Percentiles rank a stretch among this genome's conserved stretches.
Evolutionary conservation across 2,113 vertebrate species (phyloP).

Genomic region (Cephalophus harveyi): DNA sequence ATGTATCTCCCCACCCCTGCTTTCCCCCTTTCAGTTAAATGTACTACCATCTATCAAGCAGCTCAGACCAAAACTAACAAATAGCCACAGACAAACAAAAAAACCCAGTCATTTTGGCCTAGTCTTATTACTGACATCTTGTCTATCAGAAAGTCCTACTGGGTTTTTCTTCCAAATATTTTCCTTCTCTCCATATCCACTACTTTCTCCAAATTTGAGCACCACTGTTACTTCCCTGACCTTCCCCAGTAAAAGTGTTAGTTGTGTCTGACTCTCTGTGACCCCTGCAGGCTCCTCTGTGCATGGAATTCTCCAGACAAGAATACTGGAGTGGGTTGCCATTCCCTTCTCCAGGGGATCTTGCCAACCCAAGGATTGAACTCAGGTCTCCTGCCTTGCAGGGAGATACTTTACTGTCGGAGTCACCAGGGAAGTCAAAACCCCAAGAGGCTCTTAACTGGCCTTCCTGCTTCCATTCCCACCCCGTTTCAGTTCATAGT

Average conservation of each 20-base stretch:
- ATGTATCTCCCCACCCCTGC: fast-evolving
- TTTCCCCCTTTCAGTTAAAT: neutral
- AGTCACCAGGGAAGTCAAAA: neutral
- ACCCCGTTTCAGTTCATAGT: neutral
- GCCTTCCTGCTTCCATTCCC: neutral
- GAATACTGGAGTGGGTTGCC: neutral
- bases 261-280: neutral
- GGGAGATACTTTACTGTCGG: neutral
- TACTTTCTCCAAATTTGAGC: neutral
- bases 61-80: neutral
- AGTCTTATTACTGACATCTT: neutral
- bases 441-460: neutral
- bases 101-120: neutral
- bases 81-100: neutral
- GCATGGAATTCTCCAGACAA: neutral
- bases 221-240: neutral
- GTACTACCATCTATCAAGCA: neutral
- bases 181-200: neutral
- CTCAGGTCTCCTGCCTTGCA: neutral
- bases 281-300: neutral
- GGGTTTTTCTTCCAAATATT: neutral
- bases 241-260: neutral
- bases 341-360: neutral
- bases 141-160: neutral
- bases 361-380: neutral